A percentile compares a stretch with the other conserved stretches of the same genome.
Evolutionary conservation across 1,140 invertebrate genomes (phyloP).

Genomic region (Bursaphelenchus mucronatus): DNA sequence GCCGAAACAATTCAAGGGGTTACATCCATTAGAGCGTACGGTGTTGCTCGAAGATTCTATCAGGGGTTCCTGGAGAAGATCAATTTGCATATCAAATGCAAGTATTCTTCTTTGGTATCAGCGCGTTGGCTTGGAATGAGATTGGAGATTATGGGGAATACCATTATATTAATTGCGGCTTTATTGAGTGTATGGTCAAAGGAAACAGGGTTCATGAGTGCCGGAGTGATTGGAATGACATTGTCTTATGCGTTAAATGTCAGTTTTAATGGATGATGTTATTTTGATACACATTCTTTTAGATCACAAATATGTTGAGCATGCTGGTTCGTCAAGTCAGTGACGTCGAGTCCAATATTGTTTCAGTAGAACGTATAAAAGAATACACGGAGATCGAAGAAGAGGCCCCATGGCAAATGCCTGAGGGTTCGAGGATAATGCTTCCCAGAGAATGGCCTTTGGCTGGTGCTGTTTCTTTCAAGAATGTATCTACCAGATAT

Average conservation of each 20-base stretch:
- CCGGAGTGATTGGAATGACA: slow-evolving; percentile 80
- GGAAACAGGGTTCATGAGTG: slow-evolving; percentile 63
- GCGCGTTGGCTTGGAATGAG: slow-evolving; percentile 79
- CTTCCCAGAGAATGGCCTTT: slow-evolving; percentile 60
- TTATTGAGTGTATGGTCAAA: slow-evolving; percentile 77
- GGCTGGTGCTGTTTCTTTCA: slow-evolving; percentile 61
- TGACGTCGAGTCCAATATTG: slow-evolving; percentile 70
- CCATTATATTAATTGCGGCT: slow-evolving; percentile 82
- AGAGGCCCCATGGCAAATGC: slow-evolving; percentile 47
- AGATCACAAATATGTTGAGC: slow-evolving; percentile 65
- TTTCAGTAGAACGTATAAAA: slow-evolving; percentile 68
- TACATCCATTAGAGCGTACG: slow-evolving; percentile 61
- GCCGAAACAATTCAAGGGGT: slow-evolving; percentile 65
- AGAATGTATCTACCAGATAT: slow-evolving; percentile 62
- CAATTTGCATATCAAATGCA: slow-evolving; percentile 14
- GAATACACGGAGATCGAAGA: slow-evolving; percentile 66
- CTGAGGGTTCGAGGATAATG: slow-evolving; percentile 2
- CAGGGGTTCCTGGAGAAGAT: slow-evolving; percentile 5
- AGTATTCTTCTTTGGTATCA: slow-evolving; percentile 9
- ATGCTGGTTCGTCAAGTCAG: slow-evolving; percentile 68
- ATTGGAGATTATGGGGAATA: slow-evolving; percentile 84
- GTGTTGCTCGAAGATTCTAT: slow-evolving; percentile 6
- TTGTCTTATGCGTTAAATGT: slow-evolving; percentile 65
- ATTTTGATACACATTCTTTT: slow-evolving; percentile 4
- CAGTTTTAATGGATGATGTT: not conserved